Evolutionary conservation across 2,888 invertebrate genomes (phyloP), one percentile per base, ranked within the genome.

Genomic region (Brachyptera risi): DNA sequence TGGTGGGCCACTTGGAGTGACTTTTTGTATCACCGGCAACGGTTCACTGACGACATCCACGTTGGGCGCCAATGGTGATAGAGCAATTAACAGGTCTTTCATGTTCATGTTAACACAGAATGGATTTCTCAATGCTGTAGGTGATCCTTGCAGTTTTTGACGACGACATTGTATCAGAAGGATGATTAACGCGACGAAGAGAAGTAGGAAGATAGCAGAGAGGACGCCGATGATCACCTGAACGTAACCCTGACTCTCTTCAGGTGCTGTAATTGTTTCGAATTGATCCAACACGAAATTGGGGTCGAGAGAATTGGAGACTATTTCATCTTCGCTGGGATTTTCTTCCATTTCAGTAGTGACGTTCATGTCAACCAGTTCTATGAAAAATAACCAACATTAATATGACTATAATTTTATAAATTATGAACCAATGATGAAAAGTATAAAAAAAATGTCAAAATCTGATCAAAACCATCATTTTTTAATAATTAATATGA

Each of bases 61-160:
- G 63, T 72, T 74, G 67, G 78, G 77, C 65, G 78, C 77, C 66
- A 77, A 75, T 24, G 82, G 80, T 13, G 82, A 79, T 63, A 83
- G 75, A 71, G 81, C 83, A 76, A 82, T 75, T 64, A 83, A 74
- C 23, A 83, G 74, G 65, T 81, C 83, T 78, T 85, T 86, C 81
- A 86, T 83, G 72, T 85, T 85, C 65, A 86, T 82, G 63, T 83
- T 81, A 59, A 86, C 83, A 59, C 82, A 80, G 67, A 83, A 83
- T 56, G 83, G 83, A 72, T 83, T 83, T 67, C 82, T 78, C 42
- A 83, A 72, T 56, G 83, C 75, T 1, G 73, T 70, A 2, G 82
- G 82, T 3, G 83, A 83, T 49, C 81, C 82, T 68, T 83, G 83
- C 42, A 80, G 72, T 68, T 84, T 83, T 67, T 83, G 81, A 56